phyloP scores from a whole-genome alignment of 2,113 vertebrate species.

The Ophiodon elongatus region DNA sequence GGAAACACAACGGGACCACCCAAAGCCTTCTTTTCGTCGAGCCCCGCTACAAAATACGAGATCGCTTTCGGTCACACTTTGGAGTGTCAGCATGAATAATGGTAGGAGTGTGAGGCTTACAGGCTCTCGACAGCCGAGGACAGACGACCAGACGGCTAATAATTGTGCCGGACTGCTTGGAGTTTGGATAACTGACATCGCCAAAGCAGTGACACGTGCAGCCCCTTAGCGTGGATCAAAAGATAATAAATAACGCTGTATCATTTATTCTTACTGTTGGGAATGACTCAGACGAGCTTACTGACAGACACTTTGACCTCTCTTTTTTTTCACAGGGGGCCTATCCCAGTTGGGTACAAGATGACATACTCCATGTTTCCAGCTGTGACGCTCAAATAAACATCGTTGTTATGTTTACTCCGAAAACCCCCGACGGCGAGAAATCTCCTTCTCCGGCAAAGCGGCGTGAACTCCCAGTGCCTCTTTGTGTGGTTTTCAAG shows the following conservation, averaged over 20 bases:
- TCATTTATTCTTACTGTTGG: conserved; percentile 43
- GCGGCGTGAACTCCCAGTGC: conserved; percentile 58
- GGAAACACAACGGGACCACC: conserved; percentile 72
- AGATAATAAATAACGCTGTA: conserved; percentile 58
- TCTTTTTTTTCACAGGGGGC: not conserved
- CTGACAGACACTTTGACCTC: conserved; percentile 61
- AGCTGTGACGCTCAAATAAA: conserved; percentile 60
- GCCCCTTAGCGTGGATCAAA: conserved; percentile 64
- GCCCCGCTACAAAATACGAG: conserved; percentile 22
- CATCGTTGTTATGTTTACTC: conserved; percentile 38
- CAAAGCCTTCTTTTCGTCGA: conserved; percentile 49
- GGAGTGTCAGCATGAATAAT: conserved; percentile 67
- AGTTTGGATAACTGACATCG: conserved; percentile 66
- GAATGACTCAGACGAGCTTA: conserved; percentile 56
- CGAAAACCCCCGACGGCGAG: conserved; percentile 31
- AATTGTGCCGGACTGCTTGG: conserved; percentile 66
- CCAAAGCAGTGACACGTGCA: conserved; percentile 67
- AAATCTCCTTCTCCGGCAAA: conserved; percentile 43
- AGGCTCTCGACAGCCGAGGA: conserved; percentile 46
- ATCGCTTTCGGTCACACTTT: conserved; percentile 61
- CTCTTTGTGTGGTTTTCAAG: conserved; percentile 69
- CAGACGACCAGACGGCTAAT: conserved; percentile 44
- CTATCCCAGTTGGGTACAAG: conserved; percentile 42
- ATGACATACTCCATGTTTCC: conserved; percentile 52
- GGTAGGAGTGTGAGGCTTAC: conserved; percentile 21